Percentiles rank a stretch among this genome's conserved stretches.
Evolutionary conservation across 2,797 vertebrate genomes (phyloP).

Genomic region (Naso thynnoides): DNA sequence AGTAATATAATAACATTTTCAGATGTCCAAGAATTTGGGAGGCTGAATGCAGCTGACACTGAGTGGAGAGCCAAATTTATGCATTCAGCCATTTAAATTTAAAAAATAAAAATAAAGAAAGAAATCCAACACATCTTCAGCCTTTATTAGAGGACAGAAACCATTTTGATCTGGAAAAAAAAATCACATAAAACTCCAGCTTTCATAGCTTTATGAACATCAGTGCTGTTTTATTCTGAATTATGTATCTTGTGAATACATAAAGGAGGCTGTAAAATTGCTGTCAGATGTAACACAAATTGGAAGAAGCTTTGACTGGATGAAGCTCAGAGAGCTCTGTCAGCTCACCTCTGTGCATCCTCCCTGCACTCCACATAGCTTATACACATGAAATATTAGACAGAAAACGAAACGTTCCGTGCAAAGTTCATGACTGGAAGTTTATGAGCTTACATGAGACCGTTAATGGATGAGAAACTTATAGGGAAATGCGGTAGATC

Average conservation of each 20-base stretch:
- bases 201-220: constrained; percentile 20
- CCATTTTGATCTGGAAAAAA: not conserved
- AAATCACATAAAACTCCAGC: not conserved
- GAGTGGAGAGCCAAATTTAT: not conserved
- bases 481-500: constrained; percentile 43
- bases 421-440: constrained; percentile 40
- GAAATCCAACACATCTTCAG: not conserved
- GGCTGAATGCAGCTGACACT: not conserved
- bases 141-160: not conserved
- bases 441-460: constrained; percentile 56
- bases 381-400: constrained; percentile 25
- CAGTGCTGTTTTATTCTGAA: not conserved
- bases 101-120: not conserved
- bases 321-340: constrained; percentile 18
- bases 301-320: not conserved
- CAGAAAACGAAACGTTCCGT: constrained; percentile 49
- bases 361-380: constrained; percentile 20
- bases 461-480: constrained; percentile 52
- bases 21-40: not conserved
- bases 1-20: constrained; percentile 2
- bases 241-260: not conserved
- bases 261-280: not conserved
- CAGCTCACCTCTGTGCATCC: constrained; percentile 36
- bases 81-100: not conserved
- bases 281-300: not conserved